These are phyloP conservation scores for Malurus splendens DNA, from an alignment of 2,797 vertebrate genomes.

Conservation along the genomic window DNA sequence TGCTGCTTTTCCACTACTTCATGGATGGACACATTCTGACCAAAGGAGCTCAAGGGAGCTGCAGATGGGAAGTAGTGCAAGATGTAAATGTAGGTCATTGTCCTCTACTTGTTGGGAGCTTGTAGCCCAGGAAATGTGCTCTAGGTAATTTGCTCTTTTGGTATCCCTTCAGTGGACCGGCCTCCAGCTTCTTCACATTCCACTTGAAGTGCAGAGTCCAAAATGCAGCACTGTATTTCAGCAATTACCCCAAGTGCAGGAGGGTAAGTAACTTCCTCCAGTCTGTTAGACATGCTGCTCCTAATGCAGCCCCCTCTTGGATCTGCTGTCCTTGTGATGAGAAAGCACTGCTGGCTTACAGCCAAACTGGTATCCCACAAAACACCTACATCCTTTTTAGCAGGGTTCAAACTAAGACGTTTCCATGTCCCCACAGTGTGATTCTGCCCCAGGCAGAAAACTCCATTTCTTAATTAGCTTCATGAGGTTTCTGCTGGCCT, in stretches of 20 bases:
- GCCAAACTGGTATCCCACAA: not conserved
- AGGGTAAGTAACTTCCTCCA: not conserved
- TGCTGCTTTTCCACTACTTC: not conserved
- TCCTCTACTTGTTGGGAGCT: not conserved
- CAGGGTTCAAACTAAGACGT: not conserved
- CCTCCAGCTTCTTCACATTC: not conserved
- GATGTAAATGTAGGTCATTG: not conserved
- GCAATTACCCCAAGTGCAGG: not conserved
- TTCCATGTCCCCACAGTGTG: not conserved
- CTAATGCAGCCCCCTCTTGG: not conserved
- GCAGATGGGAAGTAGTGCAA: not conserved
- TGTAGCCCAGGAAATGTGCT: not conserved
- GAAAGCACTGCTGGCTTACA: not conserved
- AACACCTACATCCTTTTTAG: not conserved
- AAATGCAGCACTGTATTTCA: not conserved
- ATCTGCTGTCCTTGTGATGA: not conserved
- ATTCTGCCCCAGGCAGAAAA: not conserved
- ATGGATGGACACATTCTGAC: not conserved
- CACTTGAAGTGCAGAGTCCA: not conserved
- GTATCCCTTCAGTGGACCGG: not conserved
- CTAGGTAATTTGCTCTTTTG: not conserved
- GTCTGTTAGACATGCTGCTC: not conserved
- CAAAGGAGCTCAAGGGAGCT: not conserved
- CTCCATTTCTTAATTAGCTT: not conserved
- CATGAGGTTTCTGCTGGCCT: not conserved